Conservation (phyloP, 1,140 invertebrate genomes). For the Lamellibrachia luymesi region DNA sequence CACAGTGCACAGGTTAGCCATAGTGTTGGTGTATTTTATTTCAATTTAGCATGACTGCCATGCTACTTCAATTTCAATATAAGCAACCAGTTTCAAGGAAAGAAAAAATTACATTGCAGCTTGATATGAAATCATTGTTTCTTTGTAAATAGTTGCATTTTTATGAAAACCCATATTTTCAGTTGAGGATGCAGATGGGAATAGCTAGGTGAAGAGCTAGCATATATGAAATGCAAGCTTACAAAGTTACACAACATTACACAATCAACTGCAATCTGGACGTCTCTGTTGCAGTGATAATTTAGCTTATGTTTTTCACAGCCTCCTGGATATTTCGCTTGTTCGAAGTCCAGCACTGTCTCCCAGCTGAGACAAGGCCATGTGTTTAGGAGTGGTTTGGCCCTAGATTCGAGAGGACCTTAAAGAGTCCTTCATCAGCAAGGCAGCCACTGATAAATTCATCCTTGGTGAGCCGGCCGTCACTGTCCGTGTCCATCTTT, state of each 20-base stretch:
- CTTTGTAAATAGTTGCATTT: too few relatives aligned
- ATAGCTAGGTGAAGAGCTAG: too few relatives aligned
- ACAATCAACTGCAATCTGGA: background rate
- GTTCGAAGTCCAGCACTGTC: background rate
- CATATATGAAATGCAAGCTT: too few relatives aligned
- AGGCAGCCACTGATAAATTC: conserved; percentile 99
- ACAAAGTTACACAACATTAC: background rate
- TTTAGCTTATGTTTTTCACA: background rate
- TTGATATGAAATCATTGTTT: background rate
- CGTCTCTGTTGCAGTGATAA: background rate
- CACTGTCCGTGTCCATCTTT: conserved; percentile 99
- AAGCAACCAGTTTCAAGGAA: background rate
- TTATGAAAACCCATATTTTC: too few relatives aligned
- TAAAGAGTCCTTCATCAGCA: conserved; percentile 94
- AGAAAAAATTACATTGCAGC: background rate
- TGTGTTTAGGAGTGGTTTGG: conserved; percentile 4
- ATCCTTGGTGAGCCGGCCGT: conserved; percentile 95
- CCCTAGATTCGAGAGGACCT: conserved; percentile 68
- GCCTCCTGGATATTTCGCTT: background rate
- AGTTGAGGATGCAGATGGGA: too few relatives aligned
- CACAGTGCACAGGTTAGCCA: background rate
- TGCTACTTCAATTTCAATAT: background rate
- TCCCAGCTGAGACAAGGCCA: background rate
- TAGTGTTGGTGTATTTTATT: background rate
- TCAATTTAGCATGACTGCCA: background rate